A percentile compares a stretch with the other conserved stretches of the same genome.
phyloP scores from a whole-genome alignment of 1,140 invertebrate species.

The Bombus polaris region DNA sequence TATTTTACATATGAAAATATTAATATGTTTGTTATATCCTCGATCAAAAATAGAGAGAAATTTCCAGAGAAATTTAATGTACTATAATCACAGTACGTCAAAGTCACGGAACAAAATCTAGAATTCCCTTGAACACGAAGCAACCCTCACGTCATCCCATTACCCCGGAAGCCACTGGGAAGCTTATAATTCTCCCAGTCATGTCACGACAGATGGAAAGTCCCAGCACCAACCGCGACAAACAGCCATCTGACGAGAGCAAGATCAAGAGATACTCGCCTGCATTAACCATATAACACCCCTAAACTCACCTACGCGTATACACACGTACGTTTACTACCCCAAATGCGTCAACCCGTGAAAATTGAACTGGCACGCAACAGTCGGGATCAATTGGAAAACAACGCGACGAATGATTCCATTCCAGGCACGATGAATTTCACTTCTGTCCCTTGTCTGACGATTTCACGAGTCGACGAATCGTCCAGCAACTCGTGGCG shows the following conservation, averaged over 20 bases:
- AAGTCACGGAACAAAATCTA: neutral
- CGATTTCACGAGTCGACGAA: conserved; percentile 7
- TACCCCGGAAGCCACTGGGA: neutral
- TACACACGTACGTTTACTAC: neutral
- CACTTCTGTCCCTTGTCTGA: neutral
- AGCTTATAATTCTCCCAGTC: neutral
- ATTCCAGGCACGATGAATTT: neutral
- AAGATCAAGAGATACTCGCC: neutral
- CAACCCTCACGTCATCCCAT: neutral
- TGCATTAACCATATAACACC: neutral
- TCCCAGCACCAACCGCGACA: neutral
- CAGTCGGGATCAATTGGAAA: neutral
- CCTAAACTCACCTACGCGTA: neutral
- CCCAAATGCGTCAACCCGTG: neutral
- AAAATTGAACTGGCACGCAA: neutral
- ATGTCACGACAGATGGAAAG: neutral
- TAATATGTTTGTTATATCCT: no score
- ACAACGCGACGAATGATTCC: neutral
- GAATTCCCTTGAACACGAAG: neutral
- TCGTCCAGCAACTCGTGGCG: conserved; percentile 12
- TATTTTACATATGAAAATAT: no score
- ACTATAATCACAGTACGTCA: neutral
- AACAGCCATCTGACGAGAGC: neutral
- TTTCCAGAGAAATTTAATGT: neutral
- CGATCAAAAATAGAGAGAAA: neutral